phyloP scores from a whole-genome alignment of 2,113 vertebrate genomes.

The Dromaius novaehollandiae region DNA sequence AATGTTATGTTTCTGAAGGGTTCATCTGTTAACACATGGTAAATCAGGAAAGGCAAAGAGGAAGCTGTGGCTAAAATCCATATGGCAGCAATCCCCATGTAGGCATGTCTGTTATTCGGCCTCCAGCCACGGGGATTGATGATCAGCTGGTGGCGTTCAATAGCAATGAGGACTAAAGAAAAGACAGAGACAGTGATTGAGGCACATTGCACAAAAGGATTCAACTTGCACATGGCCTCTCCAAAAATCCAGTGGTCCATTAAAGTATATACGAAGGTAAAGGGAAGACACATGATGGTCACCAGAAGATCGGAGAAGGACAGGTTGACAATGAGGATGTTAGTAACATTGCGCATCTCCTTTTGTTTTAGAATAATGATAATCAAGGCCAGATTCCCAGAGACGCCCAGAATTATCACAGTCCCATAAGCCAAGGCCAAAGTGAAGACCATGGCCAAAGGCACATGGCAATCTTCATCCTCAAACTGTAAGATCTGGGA shows the following conservation, averaged over 20 bases:
- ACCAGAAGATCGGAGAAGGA: conserved; percentile 88
- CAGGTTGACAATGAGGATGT: conserved; percentile 89
- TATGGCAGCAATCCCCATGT: conserved; percentile 82
- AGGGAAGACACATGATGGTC: conserved; percentile 87
- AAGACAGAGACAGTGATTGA: conserved; percentile 89
- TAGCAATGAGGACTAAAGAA: conserved; percentile 87
- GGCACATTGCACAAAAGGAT: conserved; percentile 86
- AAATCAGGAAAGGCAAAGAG: conserved; percentile 85
- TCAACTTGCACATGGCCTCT: conserved; percentile 87
- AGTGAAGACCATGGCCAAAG: conserved; percentile 82
- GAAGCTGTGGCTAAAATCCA: conserved; percentile 83
- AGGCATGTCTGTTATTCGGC: conserved; percentile 85
- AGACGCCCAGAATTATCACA: conserved; percentile 86
- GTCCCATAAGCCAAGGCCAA: conserved; percentile 85
- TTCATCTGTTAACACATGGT: conserved; percentile 82
- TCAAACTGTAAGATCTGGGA: conserved; percentile 67
- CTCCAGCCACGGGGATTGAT: conserved; percentile 88
- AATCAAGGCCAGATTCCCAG: conserved; percentile 86
- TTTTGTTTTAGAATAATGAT: conserved; percentile 85
- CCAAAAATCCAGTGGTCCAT: conserved; percentile 94
- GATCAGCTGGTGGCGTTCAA: conserved; percentile 89
- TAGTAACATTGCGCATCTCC: conserved; percentile 90
- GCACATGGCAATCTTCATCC: conserved; percentile 76
- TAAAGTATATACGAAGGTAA: conserved; percentile 88
- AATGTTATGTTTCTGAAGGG: conserved; percentile 83